Base-by-base conservation (phyloP, 64 coral and sea anemone genomes). In the Porites lutea region DNA sequence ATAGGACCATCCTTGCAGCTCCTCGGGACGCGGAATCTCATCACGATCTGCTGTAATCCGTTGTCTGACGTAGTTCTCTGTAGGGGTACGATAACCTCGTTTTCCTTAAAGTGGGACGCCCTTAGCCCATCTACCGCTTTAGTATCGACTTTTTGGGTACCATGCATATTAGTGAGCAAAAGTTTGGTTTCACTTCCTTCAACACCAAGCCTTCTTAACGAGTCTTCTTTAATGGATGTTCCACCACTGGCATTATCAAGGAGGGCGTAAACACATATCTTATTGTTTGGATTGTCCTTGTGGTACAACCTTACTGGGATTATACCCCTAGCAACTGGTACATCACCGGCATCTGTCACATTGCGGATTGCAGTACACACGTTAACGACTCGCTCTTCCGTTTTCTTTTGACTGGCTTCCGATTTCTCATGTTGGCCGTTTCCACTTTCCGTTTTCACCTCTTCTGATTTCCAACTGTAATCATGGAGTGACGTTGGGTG, bases 141-240 rank as follows among this genome's bases (percentile, higher is more conserved):
- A 21, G 91, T 90, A 13, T 70, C 53, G 4, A 93, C 70, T 71
- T 87, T 74, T 82, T 90, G 54, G 0, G 81, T 93, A 18, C 87
- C 91, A 59, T 93, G 86, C 78, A 96, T 92, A 5, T 90, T 93
- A 2, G 90, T 93, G 7, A 96, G 72, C 16, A 90, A 27, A 14
- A 96, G 68, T 20, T 73, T 82, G 18, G 89, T 94, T 1, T 89
- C 78, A 21, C 18, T 90, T 46, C 96, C 89, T 71, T 92, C 44
- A 62, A 89, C 18, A 2, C 93, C 89, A 21, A 98, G 92, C 52
- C 13, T 22, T 55, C 70, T 37, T 44, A 44, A 72, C 60, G 50
- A 59, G 2, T 78, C 75, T 86, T 86, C 83, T 6, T 78, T 55
- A 51, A 78, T 55, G 45, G 87, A 93, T 23, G 83, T 93, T 52